Evolutionary conservation across 1,140 invertebrate species (phyloP).

Genomic region (Drosophila erecta): DNA sequence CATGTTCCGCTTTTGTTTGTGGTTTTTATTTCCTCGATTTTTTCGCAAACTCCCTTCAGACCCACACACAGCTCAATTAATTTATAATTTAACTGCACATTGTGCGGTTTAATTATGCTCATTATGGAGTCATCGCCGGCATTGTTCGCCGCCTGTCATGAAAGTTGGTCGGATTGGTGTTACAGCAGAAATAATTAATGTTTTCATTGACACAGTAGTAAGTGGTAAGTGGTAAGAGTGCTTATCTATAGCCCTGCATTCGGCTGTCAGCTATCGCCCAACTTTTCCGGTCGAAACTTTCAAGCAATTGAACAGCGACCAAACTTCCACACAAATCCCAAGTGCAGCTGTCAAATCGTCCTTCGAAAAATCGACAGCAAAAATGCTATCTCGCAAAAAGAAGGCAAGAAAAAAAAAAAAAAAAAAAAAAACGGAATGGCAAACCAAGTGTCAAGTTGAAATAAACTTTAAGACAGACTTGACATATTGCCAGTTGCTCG

Average conservation of each 20-base stretch:
- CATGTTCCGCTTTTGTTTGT: neutral
- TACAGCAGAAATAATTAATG: conserved; percentile 64
- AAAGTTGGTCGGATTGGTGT: conserved; percentile 41
- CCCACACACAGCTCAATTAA: conserved; percentile 42
- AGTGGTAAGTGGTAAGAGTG: neutral
- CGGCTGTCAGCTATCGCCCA: conserved; percentile 32
- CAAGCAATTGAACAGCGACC: conserved; percentile 45
- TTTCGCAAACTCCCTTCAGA: neutral
- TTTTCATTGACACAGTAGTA: conserved; percentile 26
- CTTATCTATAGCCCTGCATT: conserved; percentile 29
- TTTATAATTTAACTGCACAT: conserved; percentile 49
- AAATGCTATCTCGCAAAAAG: conserved; percentile 20
- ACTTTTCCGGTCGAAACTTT: conserved; percentile 42
- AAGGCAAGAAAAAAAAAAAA: neutral
- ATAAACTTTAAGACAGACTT: conserved; percentile 51
- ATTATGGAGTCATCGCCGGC: conserved; percentile 36
- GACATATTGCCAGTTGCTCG: conserved; percentile 47
- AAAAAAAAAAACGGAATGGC: conserved; percentile 2
- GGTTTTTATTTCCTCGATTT: conserved; percentile 11
- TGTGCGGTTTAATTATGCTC: conserved; percentile 58
- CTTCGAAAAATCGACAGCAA: conserved; percentile 32
- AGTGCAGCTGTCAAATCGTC: conserved; percentile 47
- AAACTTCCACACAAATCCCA: conserved; percentile 41
- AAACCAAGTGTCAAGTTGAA: conserved; percentile 38
- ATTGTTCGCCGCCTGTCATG: conserved; percentile 38